These are phyloP conservation scores for Pelecanoides urinatrix DNA, from an alignment of 2,113 vertebrate species.

Conservation along the genomic window DNA sequence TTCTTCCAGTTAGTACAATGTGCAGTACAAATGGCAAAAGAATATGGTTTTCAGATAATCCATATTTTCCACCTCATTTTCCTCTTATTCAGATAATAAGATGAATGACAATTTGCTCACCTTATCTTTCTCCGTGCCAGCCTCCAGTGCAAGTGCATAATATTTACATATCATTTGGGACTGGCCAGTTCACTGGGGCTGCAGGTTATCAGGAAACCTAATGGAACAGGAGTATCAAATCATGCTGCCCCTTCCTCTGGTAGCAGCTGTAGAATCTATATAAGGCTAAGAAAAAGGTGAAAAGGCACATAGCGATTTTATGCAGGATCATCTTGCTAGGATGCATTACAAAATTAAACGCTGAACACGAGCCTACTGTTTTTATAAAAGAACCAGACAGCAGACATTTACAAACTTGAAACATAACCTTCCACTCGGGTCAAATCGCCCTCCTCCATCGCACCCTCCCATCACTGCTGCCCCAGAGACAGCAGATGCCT, in stretches of 20 bases:
- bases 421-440: fast-evolving
- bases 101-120: neutral
- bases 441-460: fast-evolving
- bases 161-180: neutral
- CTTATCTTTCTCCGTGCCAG: neutral
- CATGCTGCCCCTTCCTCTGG: neutral
- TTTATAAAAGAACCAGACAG: neutral
- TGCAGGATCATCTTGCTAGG: neutral
- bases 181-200: neutral
- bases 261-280: fast-evolving
- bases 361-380: neutral
- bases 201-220: neutral
- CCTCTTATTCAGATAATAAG: neutral
- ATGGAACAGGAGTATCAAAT: neutral
- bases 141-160: neutral
- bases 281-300: neutral
- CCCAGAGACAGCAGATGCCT: neutral
- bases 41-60: neutral
- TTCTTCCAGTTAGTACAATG: neutral
- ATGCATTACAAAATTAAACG: neutral
- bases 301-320: neutral
- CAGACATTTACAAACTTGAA: neutral
- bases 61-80: neutral
- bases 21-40: neutral
- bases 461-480: fast-evolving